phyloP scores from a whole-genome alignment of 2,797 vertebrate species.

The Falco peregrinus region DNA sequence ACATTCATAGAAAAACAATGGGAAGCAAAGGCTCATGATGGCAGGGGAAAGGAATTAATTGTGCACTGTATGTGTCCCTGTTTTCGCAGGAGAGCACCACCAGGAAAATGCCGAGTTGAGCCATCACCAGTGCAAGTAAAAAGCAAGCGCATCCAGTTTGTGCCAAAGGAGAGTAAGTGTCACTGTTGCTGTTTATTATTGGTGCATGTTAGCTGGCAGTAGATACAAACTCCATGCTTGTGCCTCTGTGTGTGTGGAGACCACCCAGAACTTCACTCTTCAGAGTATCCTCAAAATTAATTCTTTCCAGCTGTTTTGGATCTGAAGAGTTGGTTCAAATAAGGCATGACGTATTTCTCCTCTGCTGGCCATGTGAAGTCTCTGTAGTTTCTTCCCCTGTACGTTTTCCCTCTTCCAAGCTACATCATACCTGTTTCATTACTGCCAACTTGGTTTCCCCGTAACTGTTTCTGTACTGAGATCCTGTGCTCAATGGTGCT shows the following conservation, averaged over 20 bases:
- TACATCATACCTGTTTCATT: neutral
- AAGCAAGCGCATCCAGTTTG: slow-evolving; percentile 83
- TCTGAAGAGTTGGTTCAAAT: neutral
- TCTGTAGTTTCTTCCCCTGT: neutral
- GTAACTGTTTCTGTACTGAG: neutral
- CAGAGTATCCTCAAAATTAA: neutral
- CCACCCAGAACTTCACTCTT: neutral
- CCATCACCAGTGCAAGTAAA: slow-evolving; percentile 85
- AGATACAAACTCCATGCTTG: neutral
- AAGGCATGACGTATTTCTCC: neutral
- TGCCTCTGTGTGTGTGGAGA: neutral
- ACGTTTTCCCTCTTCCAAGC: neutral
- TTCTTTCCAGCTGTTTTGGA: slow-evolving; percentile 3
- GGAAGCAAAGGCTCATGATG: neutral
- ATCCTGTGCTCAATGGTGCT: neutral
- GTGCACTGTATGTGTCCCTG: neutral
- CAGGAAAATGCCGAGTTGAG: slow-evolving; percentile 85
- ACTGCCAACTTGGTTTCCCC: neutral
- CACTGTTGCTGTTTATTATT: neutral
- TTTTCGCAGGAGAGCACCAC: slow-evolving; percentile 87
- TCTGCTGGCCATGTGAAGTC: neutral
- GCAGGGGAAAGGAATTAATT: slow-evolving; percentile 7
- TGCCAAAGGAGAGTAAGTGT: slow-evolving; percentile 91
- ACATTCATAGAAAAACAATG: neutral
- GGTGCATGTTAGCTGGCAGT: neutral